Evolutionary conservation across 2,888 invertebrate genomes (phyloP).

Genomic region (Ichneumoninae sp.): DNA sequence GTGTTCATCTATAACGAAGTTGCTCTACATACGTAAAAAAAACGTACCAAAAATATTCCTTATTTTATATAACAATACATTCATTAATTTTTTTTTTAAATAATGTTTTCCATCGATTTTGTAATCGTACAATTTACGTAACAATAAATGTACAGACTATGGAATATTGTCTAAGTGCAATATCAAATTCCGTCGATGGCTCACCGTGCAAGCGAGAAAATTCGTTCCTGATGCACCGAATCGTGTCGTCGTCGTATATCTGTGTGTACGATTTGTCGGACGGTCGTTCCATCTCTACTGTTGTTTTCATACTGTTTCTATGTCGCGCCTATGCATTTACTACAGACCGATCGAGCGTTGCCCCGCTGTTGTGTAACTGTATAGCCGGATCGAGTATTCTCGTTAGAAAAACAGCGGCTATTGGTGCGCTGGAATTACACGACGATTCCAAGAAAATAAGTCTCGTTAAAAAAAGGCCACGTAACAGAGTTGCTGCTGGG

Average conservation of each 20-base stretch:
- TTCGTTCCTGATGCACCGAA: conserved; percentile 73
- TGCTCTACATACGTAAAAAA: conserved; percentile 79
- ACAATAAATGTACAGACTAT: not conserved
- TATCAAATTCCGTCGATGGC: conserved; percentile 9
- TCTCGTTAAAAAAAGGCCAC: conserved; percentile 5
- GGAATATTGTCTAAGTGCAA: not conserved
- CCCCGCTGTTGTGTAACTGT: conserved; percentile 65
- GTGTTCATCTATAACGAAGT: conserved; percentile 85
- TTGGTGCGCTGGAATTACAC: conserved; percentile 3
- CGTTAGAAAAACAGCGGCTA: conserved; percentile 17
- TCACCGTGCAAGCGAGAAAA: conserved; percentile 81
- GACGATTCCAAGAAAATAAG: conserved; percentile 11
- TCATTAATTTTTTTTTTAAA: not conserved
- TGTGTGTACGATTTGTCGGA: conserved; percentile 68
- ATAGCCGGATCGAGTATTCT: conserved; percentile 55
- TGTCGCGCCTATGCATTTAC: conserved; percentile 56
- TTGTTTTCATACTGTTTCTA: conserved; percentile 62
- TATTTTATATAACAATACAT: not conserved
- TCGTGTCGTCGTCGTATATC: conserved; percentile 77
- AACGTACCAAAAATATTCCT: not conserved
- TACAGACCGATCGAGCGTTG: not conserved
- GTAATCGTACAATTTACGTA: not conserved
- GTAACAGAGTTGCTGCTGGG: conserved; percentile 5
- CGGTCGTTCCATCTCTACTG: conserved; percentile 68
- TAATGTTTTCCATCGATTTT: not conserved